Evolutionary conservation across 2,888 invertebrate genomes (phyloP), one percentile per base, ranked within the genome.

Genomic region (Agonopterix subpropinquella): DNA sequence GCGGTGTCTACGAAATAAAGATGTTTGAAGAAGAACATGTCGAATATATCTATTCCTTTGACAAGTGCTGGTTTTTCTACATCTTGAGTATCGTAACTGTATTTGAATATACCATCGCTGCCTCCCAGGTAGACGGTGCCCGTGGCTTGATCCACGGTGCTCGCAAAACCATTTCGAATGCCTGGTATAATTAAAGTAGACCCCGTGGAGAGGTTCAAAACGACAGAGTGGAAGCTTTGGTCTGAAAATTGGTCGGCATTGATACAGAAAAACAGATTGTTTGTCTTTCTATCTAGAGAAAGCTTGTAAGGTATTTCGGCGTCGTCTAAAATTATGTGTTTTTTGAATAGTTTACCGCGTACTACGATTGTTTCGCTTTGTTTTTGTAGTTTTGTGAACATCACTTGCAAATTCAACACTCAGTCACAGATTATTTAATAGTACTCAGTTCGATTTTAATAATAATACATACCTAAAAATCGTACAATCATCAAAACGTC

Each of bases 161-260:
- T 77, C 8, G 80, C 77, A 41, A 74, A 81, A 7, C 81, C 81
- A 52, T 81, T 79, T 11, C 73, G 69, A 48, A 81, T 73, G 51
- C 71, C 67, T 37, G 75, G 73, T 48, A 80, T 63, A 43, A 80
- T 56, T 28, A 61, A 28, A 11, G 69, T 53, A 15, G 53, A 47
- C 11, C 65, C 68, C 43, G 65, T 67, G 43, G 69, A 59, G 11
- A 80, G 64, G 53, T 77, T 67, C n/a, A 80, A 58, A 36, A 69
- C 54, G 11, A 72, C 80, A 7, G 67, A 73, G 53, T 77, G 76
- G 53, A 81, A 81, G 57, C 79, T 80, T 66, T 80, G 78, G 47
- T 77, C 69, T 0, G 75, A 74, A 60, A 73, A 77, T 48, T 80
- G 73, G 47, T 81, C 80, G 2, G 78, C 74, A 52, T 81, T 81